phyloP scores from a whole-genome alignment of 2,888 invertebrate genomes.

The Temnothorax rugatulus region DNA sequence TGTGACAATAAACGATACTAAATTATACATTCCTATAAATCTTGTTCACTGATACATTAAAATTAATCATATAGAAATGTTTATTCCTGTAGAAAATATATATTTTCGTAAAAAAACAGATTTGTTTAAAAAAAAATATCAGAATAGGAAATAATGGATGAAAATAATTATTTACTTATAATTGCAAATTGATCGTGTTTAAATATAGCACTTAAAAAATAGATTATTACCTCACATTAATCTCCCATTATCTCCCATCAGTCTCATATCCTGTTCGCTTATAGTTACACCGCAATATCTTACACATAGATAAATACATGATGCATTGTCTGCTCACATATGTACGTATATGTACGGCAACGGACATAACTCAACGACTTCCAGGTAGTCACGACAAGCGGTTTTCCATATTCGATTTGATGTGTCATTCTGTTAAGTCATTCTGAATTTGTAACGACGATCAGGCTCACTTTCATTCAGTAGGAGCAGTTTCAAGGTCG shows the following conservation, averaged over 20 bases:
- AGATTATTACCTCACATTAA: neutral
- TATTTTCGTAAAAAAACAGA: neutral
- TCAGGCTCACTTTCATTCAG: slow-evolving; percentile 71
- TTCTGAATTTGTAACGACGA: slow-evolving; percentile 70
- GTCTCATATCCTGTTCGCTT: slow-evolving; percentile 15
- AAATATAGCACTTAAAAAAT: neutral
- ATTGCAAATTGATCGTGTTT: slow-evolving; percentile 16
- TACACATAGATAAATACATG: slow-evolving; percentile 23
- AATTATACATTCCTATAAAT: neutral
- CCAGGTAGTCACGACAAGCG: slow-evolving; percentile 61
- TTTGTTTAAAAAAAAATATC: neutral
- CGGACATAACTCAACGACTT: slow-evolving; percentile 52
- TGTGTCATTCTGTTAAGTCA: slow-evolving; percentile 76
- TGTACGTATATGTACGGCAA: slow-evolving; percentile 1
- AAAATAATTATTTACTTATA: neutral
- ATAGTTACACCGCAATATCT: neutral
- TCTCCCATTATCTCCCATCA: neutral
- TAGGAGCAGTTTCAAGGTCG: slow-evolving; percentile 72
- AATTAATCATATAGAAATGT: neutral
- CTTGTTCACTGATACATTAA: neutral
- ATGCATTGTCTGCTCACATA: slow-evolving; percentile 33
- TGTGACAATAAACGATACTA: neutral
- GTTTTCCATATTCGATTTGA: slow-evolving; percentile 70
- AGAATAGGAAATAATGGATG: slow-evolving; percentile 2
- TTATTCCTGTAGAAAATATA: neutral